Conservation (phyloP, 2,797 vertebrate genomes). For the Malurus leucopterus region DNA sequence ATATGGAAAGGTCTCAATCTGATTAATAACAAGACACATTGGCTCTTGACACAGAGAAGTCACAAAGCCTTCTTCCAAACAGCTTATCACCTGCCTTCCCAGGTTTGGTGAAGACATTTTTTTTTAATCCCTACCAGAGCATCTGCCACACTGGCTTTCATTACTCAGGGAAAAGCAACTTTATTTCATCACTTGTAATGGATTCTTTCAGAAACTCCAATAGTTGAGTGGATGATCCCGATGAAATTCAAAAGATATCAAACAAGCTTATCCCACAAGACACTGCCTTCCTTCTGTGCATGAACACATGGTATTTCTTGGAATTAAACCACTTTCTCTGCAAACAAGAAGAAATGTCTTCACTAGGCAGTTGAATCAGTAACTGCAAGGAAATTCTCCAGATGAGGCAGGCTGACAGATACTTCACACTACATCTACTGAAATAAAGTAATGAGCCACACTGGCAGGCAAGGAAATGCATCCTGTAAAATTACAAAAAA, state of each 20-base stretch:
- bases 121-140: background rate
- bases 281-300: background rate
- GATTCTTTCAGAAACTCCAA: conserved; percentile 2
- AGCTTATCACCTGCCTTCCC: background rate
- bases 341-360: conserved; percentile 48
- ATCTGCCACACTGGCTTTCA: background rate
- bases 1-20: background rate
- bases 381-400: conserved; percentile 13
- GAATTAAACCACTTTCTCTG: conserved; percentile 27
- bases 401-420: background rate
- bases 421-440: background rate
- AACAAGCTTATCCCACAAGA: background rate
- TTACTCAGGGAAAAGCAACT: background rate
- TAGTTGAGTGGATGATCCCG: background rate
- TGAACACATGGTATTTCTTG: conserved; percentile 14
- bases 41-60: background rate
- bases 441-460: background rate
- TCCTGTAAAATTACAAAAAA: background rate
- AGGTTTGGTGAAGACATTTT: background rate
- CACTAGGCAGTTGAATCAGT: conserved; percentile 12
- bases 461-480: background rate
- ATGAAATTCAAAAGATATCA: conserved; percentile 20
- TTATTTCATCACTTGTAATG: background rate
- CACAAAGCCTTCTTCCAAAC: background rate
- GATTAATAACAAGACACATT: background rate